These are phyloP conservation scores for Orchestes rusci DNA, from an alignment of 2,888 invertebrate genomes.

Conservation along the genomic window DNA sequence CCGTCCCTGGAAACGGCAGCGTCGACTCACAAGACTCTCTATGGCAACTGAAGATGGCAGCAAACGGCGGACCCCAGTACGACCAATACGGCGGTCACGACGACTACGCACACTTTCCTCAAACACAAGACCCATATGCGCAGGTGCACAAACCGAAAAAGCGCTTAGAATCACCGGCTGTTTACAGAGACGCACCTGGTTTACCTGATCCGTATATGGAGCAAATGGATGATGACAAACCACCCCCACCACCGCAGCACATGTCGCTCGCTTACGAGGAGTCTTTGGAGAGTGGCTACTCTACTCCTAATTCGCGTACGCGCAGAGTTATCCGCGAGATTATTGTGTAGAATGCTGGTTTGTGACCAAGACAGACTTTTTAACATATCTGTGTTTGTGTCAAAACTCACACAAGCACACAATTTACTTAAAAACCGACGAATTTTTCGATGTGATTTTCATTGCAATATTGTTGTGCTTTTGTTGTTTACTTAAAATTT, in stretches of 20 bases:
- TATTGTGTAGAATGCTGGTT: slow-evolving; percentile 62
- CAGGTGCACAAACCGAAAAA: slow-evolving; percentile 82
- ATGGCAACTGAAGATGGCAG: slow-evolving; percentile 90
- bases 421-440: slow-evolving; percentile 14
- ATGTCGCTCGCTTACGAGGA: slow-evolving; percentile 88
- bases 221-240: slow-evolving; percentile 73
- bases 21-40: slow-evolving; percentile 91
- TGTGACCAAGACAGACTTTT: background rate
- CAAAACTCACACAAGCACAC: background rate
- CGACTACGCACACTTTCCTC: slow-evolving; percentile 80
- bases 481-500: no score
- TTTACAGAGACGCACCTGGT: slow-evolving; percentile 87
- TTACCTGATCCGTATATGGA: slow-evolving; percentile 83
- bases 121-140: slow-evolving; percentile 41
- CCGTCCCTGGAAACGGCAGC: slow-evolving; percentile 53
- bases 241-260: slow-evolving; percentile 58
- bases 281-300: slow-evolving; percentile 88
- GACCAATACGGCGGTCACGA: slow-evolving; percentile 79
- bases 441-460: slow-evolving; percentile 22
- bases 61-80: slow-evolving; percentile 47
- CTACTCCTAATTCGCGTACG: slow-evolving; percentile 88
- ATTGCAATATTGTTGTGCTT: slow-evolving; percentile 23
- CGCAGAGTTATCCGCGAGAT: slow-evolving; percentile 90
- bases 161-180: slow-evolving; percentile 74
- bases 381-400: background rate